phyloP scores from a whole-genome alignment of 2,113 vertebrate genomes.

The Telmatochromis sp. region DNA sequence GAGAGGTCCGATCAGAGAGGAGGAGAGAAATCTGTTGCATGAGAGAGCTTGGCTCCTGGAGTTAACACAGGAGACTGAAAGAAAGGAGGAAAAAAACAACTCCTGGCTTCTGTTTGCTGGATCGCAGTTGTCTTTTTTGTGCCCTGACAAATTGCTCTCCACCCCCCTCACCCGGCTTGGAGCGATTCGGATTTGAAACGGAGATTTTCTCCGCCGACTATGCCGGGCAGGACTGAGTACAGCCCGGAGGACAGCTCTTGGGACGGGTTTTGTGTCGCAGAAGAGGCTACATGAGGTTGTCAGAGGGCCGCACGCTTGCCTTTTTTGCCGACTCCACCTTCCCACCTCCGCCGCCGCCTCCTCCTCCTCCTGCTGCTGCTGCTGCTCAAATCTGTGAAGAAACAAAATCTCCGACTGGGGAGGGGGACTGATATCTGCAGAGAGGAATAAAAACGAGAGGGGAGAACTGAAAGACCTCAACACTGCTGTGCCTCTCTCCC shows the following conservation, averaged over 20 bases:
- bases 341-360: slow-evolving; percentile 58
- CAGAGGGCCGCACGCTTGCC: slow-evolving; percentile 53
- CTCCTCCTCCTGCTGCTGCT: slow-evolving; percentile 29
- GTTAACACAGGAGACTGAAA: not conserved
- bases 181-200: slow-evolving; percentile 10
- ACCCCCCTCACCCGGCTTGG: not conserved
- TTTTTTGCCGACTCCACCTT: slow-evolving; percentile 65
- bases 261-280: slow-evolving; percentile 54
- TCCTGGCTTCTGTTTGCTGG: not conserved
- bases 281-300: slow-evolving; percentile 69
- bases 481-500: slow-evolving; percentile 53
- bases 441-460: slow-evolving; percentile 45
- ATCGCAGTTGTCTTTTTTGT: not conserved
- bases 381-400: slow-evolving; percentile 63
- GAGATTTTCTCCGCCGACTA: slow-evolving; percentile 36
- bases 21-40: slow-evolving; percentile 36
- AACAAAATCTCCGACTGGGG: slow-evolving; percentile 61
- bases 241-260: slow-evolving; percentile 51
- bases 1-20: slow-evolving; percentile 6
- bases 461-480: slow-evolving; percentile 37
- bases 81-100: not conserved
- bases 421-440: slow-evolving; percentile 59
- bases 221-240: slow-evolving; percentile 57
- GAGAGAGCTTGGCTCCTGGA: slow-evolving; percentile 19
- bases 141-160: not conserved